Evolutionary conservation across 2,797 vertebrate species (phyloP).

Genomic region (Distichodus sexfasciatus): DNA sequence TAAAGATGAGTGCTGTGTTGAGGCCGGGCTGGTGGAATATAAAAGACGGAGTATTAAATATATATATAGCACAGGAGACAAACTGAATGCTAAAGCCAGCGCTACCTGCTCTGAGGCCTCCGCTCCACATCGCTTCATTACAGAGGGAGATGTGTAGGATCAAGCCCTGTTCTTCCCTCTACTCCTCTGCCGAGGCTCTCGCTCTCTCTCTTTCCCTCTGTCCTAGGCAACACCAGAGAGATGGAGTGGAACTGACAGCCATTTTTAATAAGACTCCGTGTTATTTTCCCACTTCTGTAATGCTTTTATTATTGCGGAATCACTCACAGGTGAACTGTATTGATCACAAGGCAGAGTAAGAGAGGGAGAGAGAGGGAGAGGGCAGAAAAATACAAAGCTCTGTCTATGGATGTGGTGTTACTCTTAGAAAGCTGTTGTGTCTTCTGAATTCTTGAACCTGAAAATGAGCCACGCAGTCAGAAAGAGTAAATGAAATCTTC

Average conservation of each 20-base stretch:
- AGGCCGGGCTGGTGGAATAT: slow-evolving; percentile 68
- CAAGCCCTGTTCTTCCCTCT: slow-evolving; percentile 46
- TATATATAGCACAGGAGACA: slow-evolving; percentile 65
- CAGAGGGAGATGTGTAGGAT: slow-evolving; percentile 59
- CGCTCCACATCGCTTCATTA: slow-evolving; percentile 61
- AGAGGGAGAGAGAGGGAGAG: slow-evolving; percentile 51
- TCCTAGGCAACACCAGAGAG: slow-evolving; percentile 63
- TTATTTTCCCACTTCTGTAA: slow-evolving; percentile 70
- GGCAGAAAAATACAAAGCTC: slow-evolving; percentile 42
- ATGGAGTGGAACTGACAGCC: slow-evolving; percentile 59
- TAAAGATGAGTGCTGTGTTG: slow-evolving; percentile 75
- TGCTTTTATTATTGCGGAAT: slow-evolving; percentile 81
- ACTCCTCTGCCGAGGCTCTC: slow-evolving; percentile 1
- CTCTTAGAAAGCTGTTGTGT: not conserved
- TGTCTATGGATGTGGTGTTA: not conserved
- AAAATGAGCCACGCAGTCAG: not conserved
- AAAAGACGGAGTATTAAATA: slow-evolving; percentile 76
- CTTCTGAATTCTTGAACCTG: not conserved
- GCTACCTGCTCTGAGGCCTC: slow-evolving; percentile 56
- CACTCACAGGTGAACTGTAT: slow-evolving; percentile 72
- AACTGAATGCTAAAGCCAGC: slow-evolving; percentile 69
- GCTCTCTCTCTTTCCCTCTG: slow-evolving; percentile 50
- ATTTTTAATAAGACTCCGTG: slow-evolving; percentile 73
- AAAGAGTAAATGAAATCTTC: not conserved
- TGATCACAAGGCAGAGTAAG: slow-evolving; percentile 65